These are phyloP conservation scores for Mixornis gularis DNA, from an alignment of 2,113 vertebrate genomes.

Conservation along the genomic window DNA sequence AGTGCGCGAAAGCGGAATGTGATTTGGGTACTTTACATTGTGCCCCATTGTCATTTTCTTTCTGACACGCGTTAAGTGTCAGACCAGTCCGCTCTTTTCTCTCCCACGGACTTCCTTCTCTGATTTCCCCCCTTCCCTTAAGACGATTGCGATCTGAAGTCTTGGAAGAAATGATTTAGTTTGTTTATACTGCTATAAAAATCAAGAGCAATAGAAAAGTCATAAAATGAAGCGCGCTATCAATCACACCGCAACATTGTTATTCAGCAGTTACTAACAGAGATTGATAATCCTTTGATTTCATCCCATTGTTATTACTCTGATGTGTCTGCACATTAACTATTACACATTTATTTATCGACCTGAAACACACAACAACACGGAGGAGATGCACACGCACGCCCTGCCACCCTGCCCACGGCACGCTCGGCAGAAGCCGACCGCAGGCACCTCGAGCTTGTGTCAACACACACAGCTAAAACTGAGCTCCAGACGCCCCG, in stretches of 20 bases:
- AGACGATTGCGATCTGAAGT: constrained; percentile 68
- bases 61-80: background rate
- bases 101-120: background rate
- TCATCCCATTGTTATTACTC: constrained; percentile 81
- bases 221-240: constrained; percentile 89
- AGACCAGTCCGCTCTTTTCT: background rate
- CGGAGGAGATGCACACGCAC: constrained; percentile 2
- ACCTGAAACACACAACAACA: constrained; percentile 61
- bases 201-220: constrained; percentile 87
- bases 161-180: constrained; percentile 84
- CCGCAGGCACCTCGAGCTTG: background rate
- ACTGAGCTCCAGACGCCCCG: background rate
- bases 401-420: background rate
- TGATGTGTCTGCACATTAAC: constrained; percentile 78
- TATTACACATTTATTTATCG: constrained; percentile 79
- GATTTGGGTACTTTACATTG: constrained; percentile 11
- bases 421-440: background rate
- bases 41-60: constrained; percentile 20
- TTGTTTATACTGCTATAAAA: constrained; percentile 93
- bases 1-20: background rate
- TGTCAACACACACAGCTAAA: background rate
- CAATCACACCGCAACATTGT: constrained; percentile 82
- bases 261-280: constrained; percentile 78
- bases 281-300: constrained; percentile 84
- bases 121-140: background rate